Evolutionary conservation across 2,113 vertebrate genomes (phyloP), one percentile per base, ranked within the genome.

Genomic region (Anser brachyrhynchus): DNA sequence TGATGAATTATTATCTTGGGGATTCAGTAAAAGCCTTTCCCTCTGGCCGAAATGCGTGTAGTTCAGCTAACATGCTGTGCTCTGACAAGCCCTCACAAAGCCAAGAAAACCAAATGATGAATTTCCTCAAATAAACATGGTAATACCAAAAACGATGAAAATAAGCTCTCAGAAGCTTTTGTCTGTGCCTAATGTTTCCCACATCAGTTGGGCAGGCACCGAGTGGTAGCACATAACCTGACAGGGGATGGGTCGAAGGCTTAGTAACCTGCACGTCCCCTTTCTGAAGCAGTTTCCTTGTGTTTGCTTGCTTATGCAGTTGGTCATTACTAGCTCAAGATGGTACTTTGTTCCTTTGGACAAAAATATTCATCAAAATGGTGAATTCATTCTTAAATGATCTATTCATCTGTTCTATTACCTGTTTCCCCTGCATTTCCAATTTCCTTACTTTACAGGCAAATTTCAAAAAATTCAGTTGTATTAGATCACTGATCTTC

Each of bases 181-280:
- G 62, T 11, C 29, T 74, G 33, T 26, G 19, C 21, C 39, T 52
- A 1, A 7, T 6, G 12, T 57, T 44, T 46, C 55, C 11, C 7
- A 1, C 2, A 1, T 20, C 19, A 51, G 28, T 18, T 0, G 2
- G n/a, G 13, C 14, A 11, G 14, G 21, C 5, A 10, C 7, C 22
- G 43, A 39, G 6, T 5, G 14, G 15, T 43, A 39, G 64, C 20
- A 46, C 8, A 2, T 11, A 6, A 21, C 1, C 2, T 41, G 39
- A 31, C 9, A 64, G 12, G 31, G n/a, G 39, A 54, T 1, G 37
- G 28, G 39, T 39, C 39, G 10, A 39, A 39, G 39, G 39, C 14
- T 67, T 0, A 0, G 35, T 8, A 13, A 26, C 59, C 62, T 35
- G n/a, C 46, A 16, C 5, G 11, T 28, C 7, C 28, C 15, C 4